phyloP scores from a whole-genome alignment of 2,797 vertebrate genomes.

The Muscicapa striata region DNA sequence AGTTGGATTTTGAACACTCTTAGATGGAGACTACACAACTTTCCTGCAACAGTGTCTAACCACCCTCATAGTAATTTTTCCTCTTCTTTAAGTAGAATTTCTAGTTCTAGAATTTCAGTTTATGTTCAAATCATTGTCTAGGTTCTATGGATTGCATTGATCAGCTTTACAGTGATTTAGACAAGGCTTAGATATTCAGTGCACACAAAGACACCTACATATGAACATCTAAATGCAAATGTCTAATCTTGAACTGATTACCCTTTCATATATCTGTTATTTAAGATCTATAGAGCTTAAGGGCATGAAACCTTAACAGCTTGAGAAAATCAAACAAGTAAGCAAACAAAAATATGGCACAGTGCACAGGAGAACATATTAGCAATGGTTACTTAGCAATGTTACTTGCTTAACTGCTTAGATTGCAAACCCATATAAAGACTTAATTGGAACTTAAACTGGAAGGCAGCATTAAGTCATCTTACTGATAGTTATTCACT shows the following conservation, averaged over 20 bases:
- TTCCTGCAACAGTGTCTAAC: background rate
- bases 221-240: background rate
- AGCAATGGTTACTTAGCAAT: background rate
- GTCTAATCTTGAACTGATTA: background rate
- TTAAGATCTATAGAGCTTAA: background rate
- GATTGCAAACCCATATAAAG: background rate
- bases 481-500: background rate
- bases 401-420: background rate
- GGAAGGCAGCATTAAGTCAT: background rate
- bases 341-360: background rate
- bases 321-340: background rate
- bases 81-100: background rate
- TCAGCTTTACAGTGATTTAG: background rate
- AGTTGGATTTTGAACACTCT: background rate
- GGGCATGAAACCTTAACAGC: background rate
- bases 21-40: background rate
- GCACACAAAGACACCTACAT: background rate
- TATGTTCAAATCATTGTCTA: background rate
- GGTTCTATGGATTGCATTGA: background rate
- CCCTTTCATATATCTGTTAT: background rate
- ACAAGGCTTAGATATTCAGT: background rate
- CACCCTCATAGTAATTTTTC: background rate
- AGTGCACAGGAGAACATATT: background rate
- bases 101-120: background rate
- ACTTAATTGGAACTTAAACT: slow-evolving; percentile 3